A percentile compares a stretch with the other conserved stretches of the same genome.
Evolutionary conservation across 2,797 vertebrate genomes (phyloP).

Genomic region (Poeciliopsis gracilis): DNA sequence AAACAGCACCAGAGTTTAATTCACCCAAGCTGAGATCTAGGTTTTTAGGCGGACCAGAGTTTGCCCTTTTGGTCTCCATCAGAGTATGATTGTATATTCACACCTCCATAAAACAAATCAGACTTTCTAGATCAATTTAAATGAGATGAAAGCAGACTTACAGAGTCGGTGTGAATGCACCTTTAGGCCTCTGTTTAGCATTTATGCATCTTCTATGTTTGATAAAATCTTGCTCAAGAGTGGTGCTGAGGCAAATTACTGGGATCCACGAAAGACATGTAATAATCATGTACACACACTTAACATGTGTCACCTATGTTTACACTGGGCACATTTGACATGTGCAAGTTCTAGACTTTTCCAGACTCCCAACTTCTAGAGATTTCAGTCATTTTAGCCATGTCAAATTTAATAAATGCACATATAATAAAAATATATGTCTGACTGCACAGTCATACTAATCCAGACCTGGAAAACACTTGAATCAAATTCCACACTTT

Average conservation of each 20-base stretch:
- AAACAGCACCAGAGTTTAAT: too few species aligned
- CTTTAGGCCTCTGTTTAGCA: background rate
- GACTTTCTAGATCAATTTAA: too few species aligned
- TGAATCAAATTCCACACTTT: background rate
- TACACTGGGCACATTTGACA: background rate
- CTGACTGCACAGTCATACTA: background rate
- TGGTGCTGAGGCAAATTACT: background rate
- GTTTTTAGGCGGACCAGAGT: too few species aligned
- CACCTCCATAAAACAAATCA: too few species aligned
- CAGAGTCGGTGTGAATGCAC: too few species aligned
- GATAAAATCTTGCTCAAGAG: background rate
- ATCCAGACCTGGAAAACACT: background rate
- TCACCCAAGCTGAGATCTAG: too few species aligned
- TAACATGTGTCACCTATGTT: background rate
- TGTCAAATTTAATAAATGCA: too few species aligned
- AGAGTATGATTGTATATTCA: too few species aligned
- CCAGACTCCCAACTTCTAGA: background rate
- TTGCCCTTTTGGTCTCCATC: too few species aligned
- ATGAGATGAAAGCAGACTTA: too few species aligned
- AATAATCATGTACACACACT: background rate
- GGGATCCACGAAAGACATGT: background rate
- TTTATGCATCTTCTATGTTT: background rate
- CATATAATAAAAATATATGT: background rate
- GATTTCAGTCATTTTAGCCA: too few species aligned
- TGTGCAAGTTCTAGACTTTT: background rate